phyloP scores from a whole-genome alignment of 2,113 vertebrate species.

The Microtus montanus region DNA sequence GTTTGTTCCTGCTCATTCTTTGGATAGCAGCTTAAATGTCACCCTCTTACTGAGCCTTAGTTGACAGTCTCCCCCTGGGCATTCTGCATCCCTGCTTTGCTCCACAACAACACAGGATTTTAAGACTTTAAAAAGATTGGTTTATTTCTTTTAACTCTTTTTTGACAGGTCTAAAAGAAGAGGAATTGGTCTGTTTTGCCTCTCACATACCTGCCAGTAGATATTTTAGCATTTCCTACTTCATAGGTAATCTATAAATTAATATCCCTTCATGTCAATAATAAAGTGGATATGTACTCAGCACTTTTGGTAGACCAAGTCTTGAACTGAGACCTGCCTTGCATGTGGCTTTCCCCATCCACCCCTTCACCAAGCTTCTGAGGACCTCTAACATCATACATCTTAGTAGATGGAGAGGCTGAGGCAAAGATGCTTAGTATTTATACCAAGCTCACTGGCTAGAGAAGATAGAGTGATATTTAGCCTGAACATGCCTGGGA shows the following conservation, averaged over 20 bases:
- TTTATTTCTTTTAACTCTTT: not conserved
- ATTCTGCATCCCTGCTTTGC: not conserved
- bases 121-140: not conserved
- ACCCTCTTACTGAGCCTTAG: not conserved
- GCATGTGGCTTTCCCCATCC: not conserved
- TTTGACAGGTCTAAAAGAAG: not conserved
- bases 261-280: not conserved
- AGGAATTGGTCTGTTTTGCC: not conserved
- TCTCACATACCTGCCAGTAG: not conserved
- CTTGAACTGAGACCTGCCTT: not conserved
- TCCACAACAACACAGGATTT: not conserved
- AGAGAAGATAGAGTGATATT: not conserved
- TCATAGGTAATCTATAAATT: not conserved
- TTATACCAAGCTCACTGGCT: not conserved
- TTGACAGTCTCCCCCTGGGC: not conserved
- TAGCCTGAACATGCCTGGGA: not conserved
- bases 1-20: constrained; percentile 4
- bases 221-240: not conserved
- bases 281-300: not conserved
- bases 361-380: not conserved
- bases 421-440: not conserved
- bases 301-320: not conserved
- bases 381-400: not conserved
- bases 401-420: not conserved
- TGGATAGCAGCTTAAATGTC: constrained; percentile 61